Percentiles rank a stretch among this genome's conserved stretches.
Evolutionary conservation across 2,888 invertebrate genomes (phyloP).

Genomic region (Nebria brevicollis): DNA sequence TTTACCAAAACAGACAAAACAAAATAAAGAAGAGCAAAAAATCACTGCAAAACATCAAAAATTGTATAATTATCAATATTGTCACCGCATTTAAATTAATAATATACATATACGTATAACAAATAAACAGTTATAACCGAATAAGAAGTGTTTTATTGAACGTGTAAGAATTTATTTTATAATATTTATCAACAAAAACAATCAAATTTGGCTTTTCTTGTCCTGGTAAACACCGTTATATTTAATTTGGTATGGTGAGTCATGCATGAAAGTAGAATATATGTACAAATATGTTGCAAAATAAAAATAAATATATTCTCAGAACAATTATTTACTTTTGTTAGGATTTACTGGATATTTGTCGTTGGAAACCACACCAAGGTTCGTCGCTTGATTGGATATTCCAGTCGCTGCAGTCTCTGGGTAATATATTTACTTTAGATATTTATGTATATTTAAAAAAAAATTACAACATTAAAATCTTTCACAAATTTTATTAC

Average conservation of each 20-base stretch:
- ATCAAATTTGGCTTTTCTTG: conserved; percentile 10
- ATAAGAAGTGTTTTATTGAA: neutral
- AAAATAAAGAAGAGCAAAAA: too few species aligned
- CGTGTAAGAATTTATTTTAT: neutral
- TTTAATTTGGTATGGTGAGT: conserved; percentile 22
- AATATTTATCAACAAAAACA: neutral
- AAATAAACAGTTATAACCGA: too few species aligned
- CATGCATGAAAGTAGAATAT: conserved; percentile 24
- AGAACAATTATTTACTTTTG: conserved; percentile 19
- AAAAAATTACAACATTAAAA: too few species aligned
- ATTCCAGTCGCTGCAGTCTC: conserved; percentile 26
- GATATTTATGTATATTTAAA: too few species aligned
- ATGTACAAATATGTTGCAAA: conserved; percentile 38
- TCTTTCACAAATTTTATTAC: too few species aligned
- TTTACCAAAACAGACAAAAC: neutral
- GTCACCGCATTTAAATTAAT: too few species aligned
- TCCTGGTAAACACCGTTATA: conserved; percentile 35
- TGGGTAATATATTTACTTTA: neutral
- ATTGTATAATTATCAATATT: too few species aligned
- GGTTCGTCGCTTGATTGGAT: conserved; percentile 14
- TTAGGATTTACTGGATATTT: conserved; percentile 33
- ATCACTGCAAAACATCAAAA: too few species aligned
- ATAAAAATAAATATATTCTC: conserved; percentile 27
- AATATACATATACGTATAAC: too few species aligned
- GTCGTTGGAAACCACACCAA: neutral